A percentile compares a stretch with the other conserved stretches of the same genome.
phyloP scores from a whole-genome alignment of 2,797 vertebrate species.

The Pseudochirops cupreus region DNA sequence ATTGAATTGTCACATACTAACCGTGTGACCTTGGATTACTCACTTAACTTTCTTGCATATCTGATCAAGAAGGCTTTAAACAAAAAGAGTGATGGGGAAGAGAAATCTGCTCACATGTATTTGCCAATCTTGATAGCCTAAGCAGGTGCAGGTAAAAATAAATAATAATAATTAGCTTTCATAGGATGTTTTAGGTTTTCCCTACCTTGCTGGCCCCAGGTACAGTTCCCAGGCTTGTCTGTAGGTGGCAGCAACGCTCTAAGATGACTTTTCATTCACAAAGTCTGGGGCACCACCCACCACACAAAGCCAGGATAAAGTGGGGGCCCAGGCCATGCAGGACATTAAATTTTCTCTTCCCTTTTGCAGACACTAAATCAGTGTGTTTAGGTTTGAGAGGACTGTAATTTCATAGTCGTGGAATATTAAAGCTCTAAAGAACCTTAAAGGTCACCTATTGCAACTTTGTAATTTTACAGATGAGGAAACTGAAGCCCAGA shows the following conservation, averaged over 20 bases:
- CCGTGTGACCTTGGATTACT: neutral
- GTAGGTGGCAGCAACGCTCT: neutral
- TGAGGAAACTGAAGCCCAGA: neutral
- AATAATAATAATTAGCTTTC: neutral
- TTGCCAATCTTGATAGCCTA: neutral
- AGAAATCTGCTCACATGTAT: neutral
- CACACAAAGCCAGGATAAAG: neutral
- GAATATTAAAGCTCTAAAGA: neutral
- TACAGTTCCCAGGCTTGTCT: neutral
- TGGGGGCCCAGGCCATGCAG: neutral
- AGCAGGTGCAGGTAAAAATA: neutral
- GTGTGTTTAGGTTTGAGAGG: neutral
- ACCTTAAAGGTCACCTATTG: neutral
- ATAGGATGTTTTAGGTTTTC: neutral
- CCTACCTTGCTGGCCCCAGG: neutral
- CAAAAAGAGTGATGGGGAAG: neutral
- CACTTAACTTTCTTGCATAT: neutral
- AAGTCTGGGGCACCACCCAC: neutral
- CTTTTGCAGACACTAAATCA: neutral
- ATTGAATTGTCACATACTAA: neutral
- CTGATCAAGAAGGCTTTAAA: neutral
- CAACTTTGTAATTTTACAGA: neutral
- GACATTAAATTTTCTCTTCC: neutral
- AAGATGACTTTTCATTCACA: neutral
- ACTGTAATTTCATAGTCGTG: neutral